Base-by-base conservation (phyloP, 2,888 invertebrate species). In the Tromatobia lineatoria region DNA sequence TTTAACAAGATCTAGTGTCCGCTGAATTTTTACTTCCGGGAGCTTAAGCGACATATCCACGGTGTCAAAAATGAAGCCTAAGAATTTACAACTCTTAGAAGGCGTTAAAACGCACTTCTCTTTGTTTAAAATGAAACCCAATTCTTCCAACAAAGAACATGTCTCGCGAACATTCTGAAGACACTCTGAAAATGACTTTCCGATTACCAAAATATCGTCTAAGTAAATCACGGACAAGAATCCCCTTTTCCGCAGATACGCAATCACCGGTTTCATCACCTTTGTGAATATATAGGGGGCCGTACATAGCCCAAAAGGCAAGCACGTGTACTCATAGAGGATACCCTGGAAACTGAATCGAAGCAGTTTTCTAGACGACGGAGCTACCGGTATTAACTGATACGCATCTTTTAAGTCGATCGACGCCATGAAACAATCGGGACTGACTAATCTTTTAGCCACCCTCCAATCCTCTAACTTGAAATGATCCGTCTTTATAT, bases 401-500 rank as follows among this genome's bases (percentile, higher is more conserved):
- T 81, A n/a, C 69, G 34, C n/a, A n/a, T n/a, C n/a, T n/a, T n/a
- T n/a, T n/a, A n/a, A n/a, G n/a, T n/a, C n/a, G n/a, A n/a, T n/a
- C 3, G 77, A 67, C 0, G 73, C 83, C 50, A 77, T 66, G 13
- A 52, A 84, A 23, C 47, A 67, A 18, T 47, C 13, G 18, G 71
- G 54, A 6, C 71, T 54, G 23, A 71, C 50, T n/a, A 69, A 34
- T 18, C 50, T 34, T 29, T 52, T 69, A 0, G 86, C 88, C 10
- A 86, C 85, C 69, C 85, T 83, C 52, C 74, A 80, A 74, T 89
- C 89, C 69, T 89, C 88, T 29, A 90, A 77, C 76, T 90, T 89
- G 64, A 90, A 90, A 79, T 89, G 90, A 23, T 85, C 75, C 6
- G 86, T 80, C 2, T 23, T 8, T 23, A 90, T 74, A 54, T 79